These are phyloP conservation scores for Lottia scabra DNA, from an alignment of 2,888 invertebrate genomes.

Conservation along the genomic window DNA sequence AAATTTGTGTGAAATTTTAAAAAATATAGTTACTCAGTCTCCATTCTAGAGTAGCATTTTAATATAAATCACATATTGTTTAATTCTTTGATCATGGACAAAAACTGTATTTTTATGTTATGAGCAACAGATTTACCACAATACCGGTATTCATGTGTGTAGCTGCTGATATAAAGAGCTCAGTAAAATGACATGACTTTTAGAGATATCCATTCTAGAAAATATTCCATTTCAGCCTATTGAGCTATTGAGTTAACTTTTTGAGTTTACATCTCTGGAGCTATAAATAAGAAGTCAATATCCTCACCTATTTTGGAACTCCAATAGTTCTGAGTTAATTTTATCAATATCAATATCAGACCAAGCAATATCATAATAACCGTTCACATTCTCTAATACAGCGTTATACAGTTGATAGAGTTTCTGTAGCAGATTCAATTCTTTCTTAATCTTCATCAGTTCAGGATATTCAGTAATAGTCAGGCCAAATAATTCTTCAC, in stretches of 20 bases:
- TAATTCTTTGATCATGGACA: neutral
- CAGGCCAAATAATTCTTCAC: constrained; percentile 94
- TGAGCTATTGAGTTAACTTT: too few relatives aligned
- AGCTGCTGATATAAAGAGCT: too few relatives aligned
- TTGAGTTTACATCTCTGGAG: neutral
- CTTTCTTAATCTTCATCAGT: constrained; percentile 90
- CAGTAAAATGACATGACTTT: too few relatives aligned
- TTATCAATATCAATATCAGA: constrained; percentile 95
- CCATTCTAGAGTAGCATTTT: too few relatives aligned
- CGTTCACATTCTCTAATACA: constrained; percentile 94
- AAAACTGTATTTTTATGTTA: too few relatives aligned
- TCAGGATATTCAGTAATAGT: constrained; percentile 94
- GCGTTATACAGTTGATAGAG: constrained; percentile 95
- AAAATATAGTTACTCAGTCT: too few relatives aligned
- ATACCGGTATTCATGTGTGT: too few relatives aligned
- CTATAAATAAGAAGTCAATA: neutral
- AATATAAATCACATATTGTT: too few relatives aligned
- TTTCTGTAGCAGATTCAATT: constrained; percentile 94
- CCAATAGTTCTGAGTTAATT: constrained; percentile 96
- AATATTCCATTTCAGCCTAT: too few relatives aligned
- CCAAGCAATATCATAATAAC: constrained; percentile 98
- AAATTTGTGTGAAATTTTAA: too few relatives aligned
- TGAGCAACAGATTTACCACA: too few relatives aligned
- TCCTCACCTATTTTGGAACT: constrained; percentile 89
- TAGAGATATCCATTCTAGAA: too few relatives aligned